Percentiles rank a stretch among this genome's conserved stretches.
Conservation (phyloP, 2,113 vertebrate genomes). For the Triplophysa rosa region DNA sequence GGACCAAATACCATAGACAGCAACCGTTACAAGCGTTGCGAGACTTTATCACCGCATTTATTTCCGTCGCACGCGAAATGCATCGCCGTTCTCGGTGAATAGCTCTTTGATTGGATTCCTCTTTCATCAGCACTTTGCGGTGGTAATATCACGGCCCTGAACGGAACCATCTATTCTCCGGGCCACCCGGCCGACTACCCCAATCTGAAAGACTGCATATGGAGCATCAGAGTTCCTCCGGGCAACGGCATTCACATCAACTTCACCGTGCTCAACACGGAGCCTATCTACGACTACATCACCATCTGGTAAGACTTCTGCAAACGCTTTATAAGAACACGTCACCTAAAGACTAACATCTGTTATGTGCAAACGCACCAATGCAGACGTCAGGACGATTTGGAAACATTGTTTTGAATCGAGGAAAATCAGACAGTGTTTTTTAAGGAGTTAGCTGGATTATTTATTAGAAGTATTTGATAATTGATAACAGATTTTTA, state of each 20-base stretch:
- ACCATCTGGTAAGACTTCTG: constrained; percentile 87
- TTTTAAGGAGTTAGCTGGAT: no score
- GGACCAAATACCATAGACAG: background rate
- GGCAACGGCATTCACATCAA: constrained; percentile 95
- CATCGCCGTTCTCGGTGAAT: background rate
- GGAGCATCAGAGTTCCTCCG: constrained; percentile 91
- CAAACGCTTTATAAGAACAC: background rate
- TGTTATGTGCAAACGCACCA: background rate
- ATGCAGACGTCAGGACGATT: background rate
- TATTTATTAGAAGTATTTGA: no score
- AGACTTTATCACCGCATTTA: background rate
- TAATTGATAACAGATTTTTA: no score
- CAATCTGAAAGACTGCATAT: constrained; percentile 95
- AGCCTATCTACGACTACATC: constrained; percentile 98
- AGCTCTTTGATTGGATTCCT: background rate
- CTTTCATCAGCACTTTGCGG: constrained; percentile 87
- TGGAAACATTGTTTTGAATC: background rate
- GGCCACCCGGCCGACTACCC: constrained; percentile 97
- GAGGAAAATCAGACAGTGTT: background rate
- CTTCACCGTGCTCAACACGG: constrained; percentile 95
- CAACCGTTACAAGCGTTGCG: background rate
- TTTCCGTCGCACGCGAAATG: background rate
- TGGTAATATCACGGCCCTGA: constrained; percentile 93
- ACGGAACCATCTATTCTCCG: constrained; percentile 96
- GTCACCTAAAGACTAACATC: background rate